Base-by-base conservation (phyloP, 2,113 vertebrate species). In the Mastomys natalensis region DNA sequence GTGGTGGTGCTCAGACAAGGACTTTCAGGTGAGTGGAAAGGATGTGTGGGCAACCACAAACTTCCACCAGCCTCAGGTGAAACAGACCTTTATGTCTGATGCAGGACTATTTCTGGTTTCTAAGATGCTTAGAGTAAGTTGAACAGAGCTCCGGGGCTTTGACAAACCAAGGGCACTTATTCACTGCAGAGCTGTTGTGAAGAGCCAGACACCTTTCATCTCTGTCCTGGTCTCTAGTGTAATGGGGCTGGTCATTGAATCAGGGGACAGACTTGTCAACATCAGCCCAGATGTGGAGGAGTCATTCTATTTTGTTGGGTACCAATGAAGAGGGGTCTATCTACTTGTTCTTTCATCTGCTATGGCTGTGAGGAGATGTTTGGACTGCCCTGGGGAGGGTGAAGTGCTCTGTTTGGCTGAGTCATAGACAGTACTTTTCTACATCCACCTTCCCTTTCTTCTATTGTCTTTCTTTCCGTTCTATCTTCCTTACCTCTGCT, bases 21-120 rank as follows among this genome's bases (percentile, higher is more conserved):
- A 22, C 43, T 66, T 58, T 37, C 73, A n/a, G 22, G 45, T 7
- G 73, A 58, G 53, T 37, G 26, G 89, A 78, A 45, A 58, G 9
- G 26, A 45, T 0, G 1, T 2, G 0, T 26, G 7, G 58, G 37
- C 13, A 64, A 43, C 24, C 19, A 37, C 34, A 64, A 43, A 34
- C 70, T n/a, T 58, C 74, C 31, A 45, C 15, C 15, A 45, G n/a
- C 34, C 80, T 64, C 6, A 5, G 0, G 29, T 40, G 60, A 76
- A 34, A 6, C 22, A 66, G 70, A n/a, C 16, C 24, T 37, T 73
- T 34, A 12, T 34, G 10, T 58, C 40, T 29, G 60, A 40, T 31
- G 72, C 29, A 43, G 89, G 40, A 37, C 17, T 3, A 10, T 68
- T 72, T 95, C 68, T 76, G 12, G 31, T 19, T 68, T 48, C 37